phyloP scores from a whole-genome alignment of 2,888 invertebrate species.

The Tanytarsus gracilentus region DNA sequence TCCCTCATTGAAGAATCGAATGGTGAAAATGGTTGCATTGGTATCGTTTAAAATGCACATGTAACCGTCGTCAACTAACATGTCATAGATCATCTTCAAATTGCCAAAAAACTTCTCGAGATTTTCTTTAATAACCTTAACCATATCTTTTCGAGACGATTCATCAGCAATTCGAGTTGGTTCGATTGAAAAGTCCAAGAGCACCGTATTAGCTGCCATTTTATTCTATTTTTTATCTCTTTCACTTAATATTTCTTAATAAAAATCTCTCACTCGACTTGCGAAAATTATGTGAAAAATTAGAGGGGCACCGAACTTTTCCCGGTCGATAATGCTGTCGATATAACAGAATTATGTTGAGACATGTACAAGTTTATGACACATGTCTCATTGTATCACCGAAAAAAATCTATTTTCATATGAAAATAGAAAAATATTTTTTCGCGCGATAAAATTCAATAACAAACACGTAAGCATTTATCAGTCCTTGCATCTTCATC shows the following conservation, averaged over 20 bases:
- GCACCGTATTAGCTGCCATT: slow-evolving; percentile 72
- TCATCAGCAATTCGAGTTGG: slow-evolving; percentile 57
- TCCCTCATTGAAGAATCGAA: slow-evolving; percentile 65
- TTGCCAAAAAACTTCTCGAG: slow-evolving; percentile 62
- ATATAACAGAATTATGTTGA: not conserved
- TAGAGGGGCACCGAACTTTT: not conserved
- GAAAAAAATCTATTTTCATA: not conserved
- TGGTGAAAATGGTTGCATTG: slow-evolving; percentile 54
- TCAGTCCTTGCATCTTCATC: not conserved
- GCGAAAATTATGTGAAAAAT: not conserved
- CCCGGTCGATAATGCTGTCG: slow-evolving; percentile 18
- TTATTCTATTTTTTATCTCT: slow-evolving; percentile 13
- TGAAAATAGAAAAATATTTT: not conserved
- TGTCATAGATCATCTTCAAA: slow-evolving; percentile 58
- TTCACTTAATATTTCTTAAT: not conserved
- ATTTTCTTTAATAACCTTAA: slow-evolving; percentile 58
- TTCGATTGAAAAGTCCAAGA: slow-evolving; percentile 71
- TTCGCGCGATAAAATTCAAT: not conserved
- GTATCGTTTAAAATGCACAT: slow-evolving; percentile 63
- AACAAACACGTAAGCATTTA: not conserved
- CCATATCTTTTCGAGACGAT: slow-evolving; percentile 54
- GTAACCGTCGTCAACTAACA: slow-evolving; percentile 60
- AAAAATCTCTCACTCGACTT: not conserved
- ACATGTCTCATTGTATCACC: not conserved
- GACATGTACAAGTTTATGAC: too few relatives aligned